Base-by-base conservation (phyloP, 1,140 invertebrate genomes). In the Drosophila littoralis region DNA sequence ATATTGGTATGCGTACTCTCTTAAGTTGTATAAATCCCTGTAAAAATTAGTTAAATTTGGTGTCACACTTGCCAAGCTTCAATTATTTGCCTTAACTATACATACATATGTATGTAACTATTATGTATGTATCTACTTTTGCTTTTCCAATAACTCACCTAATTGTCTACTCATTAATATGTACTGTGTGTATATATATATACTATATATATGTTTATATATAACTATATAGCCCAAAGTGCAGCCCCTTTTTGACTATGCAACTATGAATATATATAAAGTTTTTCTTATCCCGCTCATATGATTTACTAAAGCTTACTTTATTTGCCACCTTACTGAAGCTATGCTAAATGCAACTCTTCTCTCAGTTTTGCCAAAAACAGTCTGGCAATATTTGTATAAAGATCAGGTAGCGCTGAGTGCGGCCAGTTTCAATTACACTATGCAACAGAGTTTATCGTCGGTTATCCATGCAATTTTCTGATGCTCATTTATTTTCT, bases 1-100 rank as follows among this genome's bases (percentile, higher is more conserved):
- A 64, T 73, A 45, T 73, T 67, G 55, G 64, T 68, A 68, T 73
- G 64, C 64, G 48, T 73, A 73, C 40, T 71, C 50, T 51, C 43
- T 36, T 63, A 35, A 52, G 38, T 52, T 46, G 50, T 48, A 45
- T 59, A 52, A 66, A 8, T 46, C 38, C 63, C 35, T 59, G 46
- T 72, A 59, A 9, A 38, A 67, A 67, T 40, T 58, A 48, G 36
- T 48, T 35, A 7, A 48, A 57, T 40, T 65, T 71, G 65, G 32
- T 43, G 22, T 15, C 45, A 51, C 45, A 69, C 58, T 67, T 66
- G 38, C 43, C 46, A 43, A 12, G 7, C n/a, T 28, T 10, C 12
- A 15, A 13, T n/a, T 12, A 58, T 7, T 22, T 59, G 33, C 36
- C 63, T 32, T 33, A 35, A 35, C 6, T 60, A 33, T 60, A 35